Base-by-base conservation (phyloP, 2,888 invertebrate species). In the Ochropleura leucogaster region DNA sequence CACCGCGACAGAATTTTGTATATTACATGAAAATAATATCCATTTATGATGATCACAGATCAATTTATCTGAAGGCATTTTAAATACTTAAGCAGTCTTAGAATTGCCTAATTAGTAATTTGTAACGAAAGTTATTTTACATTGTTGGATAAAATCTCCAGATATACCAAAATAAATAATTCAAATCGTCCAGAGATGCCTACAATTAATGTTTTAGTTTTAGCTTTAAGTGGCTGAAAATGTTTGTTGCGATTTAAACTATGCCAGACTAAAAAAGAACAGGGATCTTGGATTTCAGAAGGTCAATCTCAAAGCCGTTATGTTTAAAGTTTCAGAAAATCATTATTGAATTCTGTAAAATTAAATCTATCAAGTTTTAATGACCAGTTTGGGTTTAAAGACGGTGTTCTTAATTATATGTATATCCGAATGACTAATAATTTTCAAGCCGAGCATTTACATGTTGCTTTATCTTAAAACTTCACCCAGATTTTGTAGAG, bases 181-280 rank as follows among this genome's bases (percentile, higher is more conserved):
- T 68, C 3, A 42, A 67, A 55, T 47, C 10, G 18, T 59, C 16
- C 10, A 53, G n/a, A 53, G n/a, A 57, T 69, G 46, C n/a, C 14
- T 68, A 44, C 16, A 70, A 70, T n/a, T n/a, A n/a, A 74, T 66
- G n/a, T 59, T 77, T 65, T 55, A 67, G 55, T 42, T 78, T 14
- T 16, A 60, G 18, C n/a, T 68, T 68, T 47, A 79, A 66, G 55
- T 62, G 62, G 60, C 51, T 12, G 20, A 64, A 55, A 59, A 12
- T 57, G 74, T 71, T 74, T n/a, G 49, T 42, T 62, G 47, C 16
- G 42, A 84, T 71, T 69, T 16, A 47, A 74, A 74, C 80, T 69
- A 74, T 69, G 69, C 69, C 42, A 14, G 40, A 30, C 30, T 30
- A 30, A 30, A 30, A 30, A 30, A 30, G 30, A 30, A 30, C 55